Evolutionary conservation across 2,113 vertebrate genomes (phyloP).

Genomic region (Otolemur garnettii): DNA sequence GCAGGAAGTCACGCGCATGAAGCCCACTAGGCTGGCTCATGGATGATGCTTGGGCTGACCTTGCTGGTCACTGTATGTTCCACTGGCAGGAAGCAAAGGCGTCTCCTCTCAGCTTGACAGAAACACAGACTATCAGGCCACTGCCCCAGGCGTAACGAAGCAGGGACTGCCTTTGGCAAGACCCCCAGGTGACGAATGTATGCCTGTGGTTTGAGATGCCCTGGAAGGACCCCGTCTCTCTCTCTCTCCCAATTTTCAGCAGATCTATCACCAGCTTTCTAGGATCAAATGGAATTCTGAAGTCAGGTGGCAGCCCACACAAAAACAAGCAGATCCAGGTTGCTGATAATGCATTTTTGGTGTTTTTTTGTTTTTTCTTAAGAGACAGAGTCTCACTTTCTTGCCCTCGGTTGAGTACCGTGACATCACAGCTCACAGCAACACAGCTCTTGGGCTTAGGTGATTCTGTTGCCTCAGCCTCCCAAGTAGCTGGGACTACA

Average conservation of each 20-base stretch:
- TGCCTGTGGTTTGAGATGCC: background rate
- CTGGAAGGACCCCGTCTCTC: background rate
- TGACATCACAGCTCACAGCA: too few relatives aligned
- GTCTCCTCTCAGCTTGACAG: background rate
- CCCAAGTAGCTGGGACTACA: too few relatives aligned
- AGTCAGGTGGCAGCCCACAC: background rate
- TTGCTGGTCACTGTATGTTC: background rate
- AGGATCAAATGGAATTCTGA: background rate
- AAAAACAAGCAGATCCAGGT: background rate
- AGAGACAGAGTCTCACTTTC: too few relatives aligned
- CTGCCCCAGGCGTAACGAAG: too few relatives aligned
- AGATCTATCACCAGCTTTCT: background rate
- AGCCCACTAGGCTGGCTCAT: background rate
- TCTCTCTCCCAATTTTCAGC: background rate
- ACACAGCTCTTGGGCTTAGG: too few relatives aligned
- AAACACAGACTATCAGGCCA: background rate
- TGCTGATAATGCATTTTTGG: background rate
- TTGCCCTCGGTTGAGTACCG: too few relatives aligned
- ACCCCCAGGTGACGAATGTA: background rate
- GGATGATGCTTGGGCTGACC: background rate
- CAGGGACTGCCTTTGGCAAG: background rate
- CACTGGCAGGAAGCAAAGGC: background rate
- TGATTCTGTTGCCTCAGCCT: too few relatives aligned
- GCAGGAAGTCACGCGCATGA: fast-evolving
- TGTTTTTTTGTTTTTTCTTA: too few relatives aligned